A percentile compares a stretch with the other conserved stretches of the same genome.
phyloP scores from a whole-genome alignment of 1,140 invertebrate species.

The Neodiprion fabricii region DNA sequence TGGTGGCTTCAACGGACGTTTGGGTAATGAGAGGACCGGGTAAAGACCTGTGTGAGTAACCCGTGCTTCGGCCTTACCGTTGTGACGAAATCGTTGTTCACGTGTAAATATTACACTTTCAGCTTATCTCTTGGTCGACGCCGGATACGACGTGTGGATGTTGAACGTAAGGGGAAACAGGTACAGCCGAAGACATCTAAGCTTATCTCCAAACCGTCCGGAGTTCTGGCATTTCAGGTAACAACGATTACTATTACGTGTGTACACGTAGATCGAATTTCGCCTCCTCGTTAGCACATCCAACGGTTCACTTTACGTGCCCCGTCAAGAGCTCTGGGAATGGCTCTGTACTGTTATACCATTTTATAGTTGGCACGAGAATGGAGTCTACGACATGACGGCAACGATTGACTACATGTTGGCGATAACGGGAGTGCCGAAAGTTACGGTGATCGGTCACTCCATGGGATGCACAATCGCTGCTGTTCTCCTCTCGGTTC shows the following conservation, averaged over 20 bases:
- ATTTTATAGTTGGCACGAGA: constrained; percentile 63
- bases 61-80: background rate
- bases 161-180: constrained; percentile 73
- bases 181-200: constrained; percentile 65
- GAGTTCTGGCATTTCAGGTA: constrained; percentile 65
- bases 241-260: background rate
- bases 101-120: constrained; percentile 19
- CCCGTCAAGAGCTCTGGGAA: too few species aligned
- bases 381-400: constrained; percentile 66
- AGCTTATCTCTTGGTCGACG: constrained; percentile 68
- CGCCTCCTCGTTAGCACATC: too few species aligned
- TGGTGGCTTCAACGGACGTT: constrained; percentile 62
- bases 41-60: constrained; percentile 56
- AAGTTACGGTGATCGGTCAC: constrained; percentile 59
- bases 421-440: constrained; percentile 55
- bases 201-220: constrained; percentile 54
- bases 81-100: too few species aligned
- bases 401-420: constrained; percentile 66
- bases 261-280: background rate
- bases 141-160: constrained; percentile 76
- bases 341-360: too few species aligned
- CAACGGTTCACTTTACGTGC: too few species aligned
- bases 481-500: constrained; percentile 56
- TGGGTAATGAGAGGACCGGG: constrained; percentile 63
- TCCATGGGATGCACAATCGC: constrained; percentile 53